Evolutionary conservation across 2,113 vertebrate species (phyloP), one percentile per base, ranked within the genome.

Genomic region (Gnathochromis pfefferi): DNA sequence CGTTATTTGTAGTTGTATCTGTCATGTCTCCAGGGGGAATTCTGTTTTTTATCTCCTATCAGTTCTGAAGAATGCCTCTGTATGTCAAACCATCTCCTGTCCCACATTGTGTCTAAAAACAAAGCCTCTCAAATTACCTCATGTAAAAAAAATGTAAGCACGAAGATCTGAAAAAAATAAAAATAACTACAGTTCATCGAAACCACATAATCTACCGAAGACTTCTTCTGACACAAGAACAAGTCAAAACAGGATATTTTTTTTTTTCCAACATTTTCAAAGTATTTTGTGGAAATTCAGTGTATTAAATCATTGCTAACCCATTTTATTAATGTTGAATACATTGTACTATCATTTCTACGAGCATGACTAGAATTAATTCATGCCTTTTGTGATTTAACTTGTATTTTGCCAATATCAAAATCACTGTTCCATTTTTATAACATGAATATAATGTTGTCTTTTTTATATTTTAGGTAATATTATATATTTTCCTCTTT

Each of bases 11-110:
- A 49, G 21, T 85, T 85, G 65, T 75, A 91, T 83, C 54, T 65
- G 87, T 84, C 85, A 80, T 93, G 92, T 94, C 93, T 93, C 38
- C 91, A 84, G 92, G 91, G 91, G 93, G 89, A 93, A 87, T 93
- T 95, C 85, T 91, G 85, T 19, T 47, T 89, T 93, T 86, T 79
- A 80, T 85, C 47, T 75, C 42, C 42, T 65, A 70, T 70, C 11
- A 23, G 83, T 85, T 85, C 81, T 84, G 73, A 75, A 86, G 85
- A 84, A 82, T 57, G 60, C 83, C 88, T 85, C 91, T 88, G 93
- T 93, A 91, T 93, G 92, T 94, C 86, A 91, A 91, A 91, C 83
- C 16, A 38, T 87, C 86, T 88, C 63, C 35, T 26, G 57, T 85
- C 80, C 84, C 10, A 6, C 45, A 68, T 53, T 28, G 47, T 85